A percentile compares a stretch with the other conserved stretches of the same genome.
Conservation (phyloP, 2,888 invertebrate species). For the Adineta ricciae region DNA sequence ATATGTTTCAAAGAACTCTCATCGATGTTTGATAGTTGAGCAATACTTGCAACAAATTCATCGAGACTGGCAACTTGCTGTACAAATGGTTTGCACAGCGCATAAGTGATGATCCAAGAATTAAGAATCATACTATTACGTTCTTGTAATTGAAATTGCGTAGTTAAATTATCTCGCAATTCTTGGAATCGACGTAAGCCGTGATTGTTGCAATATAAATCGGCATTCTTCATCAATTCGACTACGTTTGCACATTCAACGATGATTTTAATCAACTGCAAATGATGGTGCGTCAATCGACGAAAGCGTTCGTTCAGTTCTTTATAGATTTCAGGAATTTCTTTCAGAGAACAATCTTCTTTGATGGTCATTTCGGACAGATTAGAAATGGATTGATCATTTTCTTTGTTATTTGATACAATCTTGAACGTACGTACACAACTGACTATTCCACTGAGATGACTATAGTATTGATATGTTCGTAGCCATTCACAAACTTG, state of each 20-base stretch:
- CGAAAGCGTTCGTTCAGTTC: not conserved
- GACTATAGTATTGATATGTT: not conserved
- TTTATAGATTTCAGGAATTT: not conserved
- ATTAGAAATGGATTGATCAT: not conserved
- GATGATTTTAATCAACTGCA: not conserved
- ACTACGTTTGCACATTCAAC: not conserved
- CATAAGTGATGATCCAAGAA: not conserved
- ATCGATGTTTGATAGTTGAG: not conserved
- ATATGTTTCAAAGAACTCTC: not conserved
- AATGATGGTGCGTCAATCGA: not conserved
- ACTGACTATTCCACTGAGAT: not conserved
- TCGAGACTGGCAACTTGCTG: not conserved
- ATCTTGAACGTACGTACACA: not conserved
- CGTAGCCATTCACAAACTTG: slow-evolving; percentile 20
- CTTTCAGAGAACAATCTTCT: not conserved
- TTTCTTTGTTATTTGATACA: not conserved
- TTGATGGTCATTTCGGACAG: not conserved
- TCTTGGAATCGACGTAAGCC: not conserved
- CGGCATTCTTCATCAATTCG: not conserved
- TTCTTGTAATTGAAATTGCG: slow-evolving; percentile 15
- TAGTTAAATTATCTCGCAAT: slow-evolving; percentile 21
- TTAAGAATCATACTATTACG: not conserved
- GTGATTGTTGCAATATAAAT: not conserved
- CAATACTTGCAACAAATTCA: not conserved
- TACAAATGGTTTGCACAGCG: not conserved